Evolutionary conservation across 2,888 invertebrate genomes (phyloP).

Genomic region (Drosophila neonasuta): DNA sequence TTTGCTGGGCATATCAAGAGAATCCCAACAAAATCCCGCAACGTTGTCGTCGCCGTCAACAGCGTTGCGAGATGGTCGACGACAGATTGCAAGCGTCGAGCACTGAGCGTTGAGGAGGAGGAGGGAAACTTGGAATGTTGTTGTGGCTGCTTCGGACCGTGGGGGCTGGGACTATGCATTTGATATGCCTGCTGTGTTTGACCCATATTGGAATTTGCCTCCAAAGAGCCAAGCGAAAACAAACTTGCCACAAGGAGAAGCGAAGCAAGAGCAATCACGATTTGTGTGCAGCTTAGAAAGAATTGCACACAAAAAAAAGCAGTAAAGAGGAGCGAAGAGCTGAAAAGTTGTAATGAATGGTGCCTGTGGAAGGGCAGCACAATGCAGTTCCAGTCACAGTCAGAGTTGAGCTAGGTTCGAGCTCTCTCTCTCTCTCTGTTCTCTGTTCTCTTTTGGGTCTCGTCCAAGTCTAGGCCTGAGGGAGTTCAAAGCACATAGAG

Average conservation of each 20-base stretch:
- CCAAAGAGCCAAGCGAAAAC: constrained; percentile 35
- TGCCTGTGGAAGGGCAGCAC: constrained; percentile 12
- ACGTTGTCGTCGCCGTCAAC: constrained; percentile 36
- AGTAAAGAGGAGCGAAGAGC: neutral
- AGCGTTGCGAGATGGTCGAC: constrained; percentile 54
- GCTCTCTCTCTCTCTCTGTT: neutral
- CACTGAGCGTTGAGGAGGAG: too few species aligned
- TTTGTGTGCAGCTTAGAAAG: constrained; percentile 61
- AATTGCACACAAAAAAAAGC: constrained; percentile 32
- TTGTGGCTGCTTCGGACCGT: constrained; percentile 29
- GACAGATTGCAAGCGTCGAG: constrained; percentile 59
- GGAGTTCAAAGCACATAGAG: constrained; percentile 21
- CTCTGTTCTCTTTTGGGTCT: constrained; percentile 18
- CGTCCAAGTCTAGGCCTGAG: constrained; percentile 27
- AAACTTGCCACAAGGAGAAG: constrained; percentile 27
- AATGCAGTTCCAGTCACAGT: constrained; percentile 18
- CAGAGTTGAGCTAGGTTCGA: constrained; percentile 12
- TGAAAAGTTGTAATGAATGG: constrained; percentile 37
- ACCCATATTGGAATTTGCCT: constrained; percentile 75
- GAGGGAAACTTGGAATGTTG: constrained; percentile 53
- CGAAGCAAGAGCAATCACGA: constrained; percentile 58
- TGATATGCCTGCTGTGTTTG: constrained; percentile 73
- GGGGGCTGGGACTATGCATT: constrained; percentile 55
- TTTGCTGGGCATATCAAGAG: constrained; percentile 42
- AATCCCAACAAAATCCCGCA: constrained; percentile 75